Evolutionary conservation across 2,113 vertebrate species (phyloP), one percentile per base, ranked within the genome.

Genomic region (Chlorodrepanis virens): DNA sequence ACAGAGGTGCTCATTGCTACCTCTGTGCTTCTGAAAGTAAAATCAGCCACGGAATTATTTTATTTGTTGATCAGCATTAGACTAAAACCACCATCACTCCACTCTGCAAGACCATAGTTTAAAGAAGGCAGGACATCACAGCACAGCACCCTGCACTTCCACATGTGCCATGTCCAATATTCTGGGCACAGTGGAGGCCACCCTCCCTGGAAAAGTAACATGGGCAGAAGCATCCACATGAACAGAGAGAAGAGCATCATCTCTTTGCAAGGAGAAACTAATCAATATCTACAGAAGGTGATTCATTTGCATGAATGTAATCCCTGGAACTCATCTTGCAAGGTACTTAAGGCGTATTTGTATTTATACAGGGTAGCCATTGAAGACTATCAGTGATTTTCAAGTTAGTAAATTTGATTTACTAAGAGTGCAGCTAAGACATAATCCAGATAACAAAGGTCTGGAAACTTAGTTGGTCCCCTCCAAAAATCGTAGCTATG

Each of bases 181-280:
- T 65, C 85, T 87, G 57, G 1, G 3, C 0, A 0, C 4, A 69
- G 35, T 4, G 16, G 64, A 71, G 33, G 4, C 9, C 28, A 29
- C 4, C 0, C 18, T 76, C 53, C 29, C 37, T 71, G 44, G 9
- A 37, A 31, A 76, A n/a, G 5, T 50, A 14, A 71, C 18, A 31
- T 21, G 33, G 14, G 28, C 33, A 83, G 64, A 63, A 68, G 25
- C 10, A 76, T 29, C 29, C 35, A 37, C 28, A 12, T 19, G 20
- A 87, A 12, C 12, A 67, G 44, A 88, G 22, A 85, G 10, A 27
- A 75, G 14, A 24, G 4, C 0, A 1, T 35, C 16, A 37, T 28
- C 15, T 72, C 35, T 78, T 75, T 25, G 25, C 21, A 75, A 61
- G 35, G 50, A 68, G 8, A 9, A 52, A 28, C 19, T 35, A 40